Evolutionary conservation across 2,888 invertebrate genomes (phyloP).

Genomic region (Drosophila percnosoma): DNA sequence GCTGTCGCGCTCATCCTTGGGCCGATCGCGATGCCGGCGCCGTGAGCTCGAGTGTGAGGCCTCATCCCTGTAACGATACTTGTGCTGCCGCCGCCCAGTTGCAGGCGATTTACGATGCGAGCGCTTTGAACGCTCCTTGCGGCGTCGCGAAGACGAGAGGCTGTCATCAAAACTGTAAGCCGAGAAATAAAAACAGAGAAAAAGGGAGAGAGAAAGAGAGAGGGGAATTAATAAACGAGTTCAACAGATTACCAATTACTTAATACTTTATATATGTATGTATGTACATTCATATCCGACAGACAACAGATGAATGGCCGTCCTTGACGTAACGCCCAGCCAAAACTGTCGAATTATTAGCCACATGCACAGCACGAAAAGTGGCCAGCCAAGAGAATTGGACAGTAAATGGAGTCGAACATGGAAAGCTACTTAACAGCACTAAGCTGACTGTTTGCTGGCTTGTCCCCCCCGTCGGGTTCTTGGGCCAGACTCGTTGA

Average conservation of each 20-base stretch:
- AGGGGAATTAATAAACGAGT: slow-evolving; percentile 48
- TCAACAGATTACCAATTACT: slow-evolving; percentile 38
- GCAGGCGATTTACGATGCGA: slow-evolving; percentile 93
- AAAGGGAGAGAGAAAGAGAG: neutral
- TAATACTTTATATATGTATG: slow-evolving; percentile 21
- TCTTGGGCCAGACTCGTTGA: slow-evolving; percentile 45
- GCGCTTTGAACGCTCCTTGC: slow-evolving; percentile 93
- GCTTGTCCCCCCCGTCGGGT: slow-evolving; percentile 36
- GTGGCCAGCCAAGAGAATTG: slow-evolving; percentile 54
- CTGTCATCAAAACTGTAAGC: slow-evolving; percentile 86
- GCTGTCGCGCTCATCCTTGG: slow-evolving; percentile 84
- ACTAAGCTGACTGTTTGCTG: slow-evolving; percentile 54
- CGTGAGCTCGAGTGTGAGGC: slow-evolving; percentile 84
- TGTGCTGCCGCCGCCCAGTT: slow-evolving; percentile 90
- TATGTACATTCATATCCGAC: slow-evolving; percentile 18
- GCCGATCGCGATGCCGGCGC: slow-evolving; percentile 84
- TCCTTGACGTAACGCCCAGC: slow-evolving; percentile 78
- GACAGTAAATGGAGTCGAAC: slow-evolving; percentile 59
- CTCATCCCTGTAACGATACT: slow-evolving; percentile 86
- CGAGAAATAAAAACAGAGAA: slow-evolving; percentile 1
- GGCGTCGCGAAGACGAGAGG: slow-evolving; percentile 88
- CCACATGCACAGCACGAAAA: slow-evolving; percentile 19
- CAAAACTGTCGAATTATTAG: slow-evolving; percentile 59
- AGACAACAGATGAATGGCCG: slow-evolving; percentile 67
- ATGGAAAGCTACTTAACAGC: slow-evolving; percentile 76